phyloP scores from a whole-genome alignment of 2,797 vertebrate genomes.

The Gambelia wislizenii region DNA sequence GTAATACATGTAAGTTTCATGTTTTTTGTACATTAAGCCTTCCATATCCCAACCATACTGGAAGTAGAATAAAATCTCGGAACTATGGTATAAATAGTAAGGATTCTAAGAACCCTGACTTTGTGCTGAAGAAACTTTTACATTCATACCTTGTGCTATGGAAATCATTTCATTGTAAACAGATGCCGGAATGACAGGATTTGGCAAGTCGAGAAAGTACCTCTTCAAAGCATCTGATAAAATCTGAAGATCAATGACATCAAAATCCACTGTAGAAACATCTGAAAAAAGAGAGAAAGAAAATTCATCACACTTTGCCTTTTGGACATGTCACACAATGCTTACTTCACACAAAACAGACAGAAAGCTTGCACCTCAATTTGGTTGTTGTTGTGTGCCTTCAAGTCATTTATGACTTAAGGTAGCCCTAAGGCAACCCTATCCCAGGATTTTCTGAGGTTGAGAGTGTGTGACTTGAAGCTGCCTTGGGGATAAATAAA shows the following conservation, averaged over 20 bases:
- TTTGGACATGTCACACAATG: constrained; percentile 5
- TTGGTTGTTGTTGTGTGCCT: too few relatives aligned
- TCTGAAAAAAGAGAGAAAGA: constrained; percentile 65
- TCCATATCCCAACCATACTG: not conserved
- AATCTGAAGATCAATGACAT: constrained; percentile 87
- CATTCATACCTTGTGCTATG: constrained; percentile 87
- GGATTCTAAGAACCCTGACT: constrained; percentile 22
- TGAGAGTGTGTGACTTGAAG: too few relatives aligned
- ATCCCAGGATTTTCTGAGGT: too few relatives aligned
- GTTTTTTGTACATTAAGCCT: not conserved
- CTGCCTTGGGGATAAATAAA: too few relatives aligned
- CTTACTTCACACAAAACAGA: not conserved
- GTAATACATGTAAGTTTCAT: not conserved
- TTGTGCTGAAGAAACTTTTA: constrained; percentile 2
- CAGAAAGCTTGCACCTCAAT: not conserved
- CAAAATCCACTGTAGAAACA: constrained; percentile 82
- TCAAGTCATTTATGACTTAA: too few relatives aligned
- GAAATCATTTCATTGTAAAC: constrained; percentile 89
- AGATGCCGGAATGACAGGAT: constrained; percentile 88
- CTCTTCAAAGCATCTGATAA: constrained; percentile 90
- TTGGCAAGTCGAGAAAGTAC: constrained; percentile 94
- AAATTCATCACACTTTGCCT: not conserved
- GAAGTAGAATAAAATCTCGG: not conserved
- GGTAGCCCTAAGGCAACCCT: too few relatives aligned
- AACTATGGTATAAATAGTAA: constrained; percentile 9